These are phyloP conservation scores for Macroramphosus scolopax DNA, from an alignment of 2,797 vertebrate genomes.

Conservation along the genomic window DNA sequence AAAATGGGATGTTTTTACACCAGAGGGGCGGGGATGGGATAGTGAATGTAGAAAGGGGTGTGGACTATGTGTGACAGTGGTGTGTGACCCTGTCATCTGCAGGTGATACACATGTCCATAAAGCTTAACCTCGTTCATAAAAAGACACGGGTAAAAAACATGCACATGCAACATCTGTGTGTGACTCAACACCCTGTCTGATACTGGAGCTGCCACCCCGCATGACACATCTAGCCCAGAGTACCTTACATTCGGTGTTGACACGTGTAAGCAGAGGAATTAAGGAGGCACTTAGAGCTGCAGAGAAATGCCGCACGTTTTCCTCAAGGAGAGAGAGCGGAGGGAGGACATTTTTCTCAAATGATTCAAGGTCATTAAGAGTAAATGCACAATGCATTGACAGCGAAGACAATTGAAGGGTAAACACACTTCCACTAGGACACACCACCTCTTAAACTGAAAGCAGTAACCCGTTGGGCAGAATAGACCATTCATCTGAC, in stretches of 20 bases:
- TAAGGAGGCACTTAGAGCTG: conserved; percentile 64
- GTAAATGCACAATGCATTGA: conserved; percentile 28
- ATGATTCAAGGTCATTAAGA: conserved; percentile 49
- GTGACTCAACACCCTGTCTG: conserved; percentile 22
- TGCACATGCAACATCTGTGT: conserved; percentile 25
- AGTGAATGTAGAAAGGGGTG: conserved; percentile 15
- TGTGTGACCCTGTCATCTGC: conserved; percentile 24
- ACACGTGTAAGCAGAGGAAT: conserved; percentile 69
- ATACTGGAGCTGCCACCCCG: conserved; percentile 29
- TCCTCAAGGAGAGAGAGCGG: conserved; percentile 56
- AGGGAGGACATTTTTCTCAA: conserved; percentile 27
- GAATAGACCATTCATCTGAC: neutral
- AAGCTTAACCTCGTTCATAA: conserved; percentile 12
- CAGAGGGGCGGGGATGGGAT: conserved; percentile 1
- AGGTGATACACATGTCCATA: conserved; percentile 34
- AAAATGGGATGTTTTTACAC: conserved; percentile 28
- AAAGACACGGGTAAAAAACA: conserved; percentile 7
- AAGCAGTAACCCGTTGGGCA: neutral
- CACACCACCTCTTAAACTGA: neutral
- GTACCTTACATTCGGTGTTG: conserved; percentile 35
- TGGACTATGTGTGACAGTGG: conserved; percentile 13
- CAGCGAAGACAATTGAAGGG: conserved; percentile 14
- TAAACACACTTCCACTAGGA: conserved; percentile 2
- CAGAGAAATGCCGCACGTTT: conserved; percentile 64
- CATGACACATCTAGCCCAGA: conserved; percentile 15